Evolutionary conservation across 2,888 invertebrate genomes (phyloP).

Genomic region (Platynereis dumerilii): DNA sequence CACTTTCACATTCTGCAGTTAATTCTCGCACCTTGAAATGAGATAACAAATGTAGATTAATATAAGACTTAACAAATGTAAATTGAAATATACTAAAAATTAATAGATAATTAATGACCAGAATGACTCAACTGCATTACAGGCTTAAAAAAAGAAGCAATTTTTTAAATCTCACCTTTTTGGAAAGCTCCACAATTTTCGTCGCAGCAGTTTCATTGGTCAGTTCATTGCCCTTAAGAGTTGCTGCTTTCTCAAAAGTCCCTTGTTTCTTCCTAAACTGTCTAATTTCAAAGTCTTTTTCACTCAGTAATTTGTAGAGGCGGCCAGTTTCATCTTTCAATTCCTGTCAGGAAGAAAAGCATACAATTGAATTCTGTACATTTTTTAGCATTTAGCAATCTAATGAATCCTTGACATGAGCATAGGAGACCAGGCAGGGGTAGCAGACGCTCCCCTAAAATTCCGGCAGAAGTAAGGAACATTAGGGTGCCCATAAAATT

Average conservation of each 20-base stretch:
- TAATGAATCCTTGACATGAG: too few species aligned
- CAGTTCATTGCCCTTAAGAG: conserved; percentile 20
- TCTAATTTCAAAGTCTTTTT: conserved; percentile 61
- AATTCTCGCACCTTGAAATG: conserved; percentile 50
- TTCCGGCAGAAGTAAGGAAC: too few species aligned
- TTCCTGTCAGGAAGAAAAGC: conserved; percentile 30
- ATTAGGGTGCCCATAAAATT: too few species aligned
- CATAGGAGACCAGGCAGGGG: too few species aligned
- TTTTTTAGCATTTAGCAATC: background rate
- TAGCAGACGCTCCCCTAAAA: too few species aligned
- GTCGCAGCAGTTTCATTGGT: conserved; percentile 60
- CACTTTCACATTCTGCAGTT: conserved; percentile 60
- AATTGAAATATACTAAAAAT: too few species aligned
- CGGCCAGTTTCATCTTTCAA: conserved; percentile 63
- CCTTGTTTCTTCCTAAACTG: conserved; percentile 57
- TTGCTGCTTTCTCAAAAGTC: conserved; percentile 45
- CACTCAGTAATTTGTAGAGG: conserved; percentile 60
- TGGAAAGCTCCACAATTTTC: conserved; percentile 63
- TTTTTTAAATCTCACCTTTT: conserved; percentile 49
- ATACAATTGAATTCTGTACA: background rate
- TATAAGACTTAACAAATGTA: too few species aligned
- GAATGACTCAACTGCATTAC: too few species aligned
- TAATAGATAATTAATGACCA: too few species aligned
- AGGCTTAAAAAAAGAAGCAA: too few species aligned
- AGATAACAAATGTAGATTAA: too few species aligned